phyloP scores from a whole-genome alignment of 2,113 vertebrate genomes.

The Lagopus muta region DNA sequence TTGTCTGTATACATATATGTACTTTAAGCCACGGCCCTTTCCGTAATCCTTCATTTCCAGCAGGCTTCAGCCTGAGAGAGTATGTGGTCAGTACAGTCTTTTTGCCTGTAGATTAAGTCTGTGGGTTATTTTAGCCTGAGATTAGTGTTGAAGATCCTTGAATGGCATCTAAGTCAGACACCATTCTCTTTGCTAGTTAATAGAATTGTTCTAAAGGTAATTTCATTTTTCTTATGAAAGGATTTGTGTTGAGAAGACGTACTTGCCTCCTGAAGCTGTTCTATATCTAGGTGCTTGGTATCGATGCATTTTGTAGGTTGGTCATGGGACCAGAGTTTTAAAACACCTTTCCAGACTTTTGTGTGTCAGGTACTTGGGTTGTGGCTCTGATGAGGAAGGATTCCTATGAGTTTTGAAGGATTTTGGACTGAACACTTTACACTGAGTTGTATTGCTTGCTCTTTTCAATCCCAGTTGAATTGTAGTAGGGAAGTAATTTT shows the following conservation, averaged over 20 bases:
- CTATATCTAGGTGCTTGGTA: neutral
- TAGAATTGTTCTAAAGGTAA: slow-evolving; percentile 14
- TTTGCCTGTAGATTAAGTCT: slow-evolving; percentile 7
- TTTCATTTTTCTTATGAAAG: neutral
- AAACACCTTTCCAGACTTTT: neutral
- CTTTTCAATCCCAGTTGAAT: neutral
- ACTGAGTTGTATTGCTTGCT: neutral
- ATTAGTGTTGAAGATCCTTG: slow-evolving; percentile 35
- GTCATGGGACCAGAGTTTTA: neutral
- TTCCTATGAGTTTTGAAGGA: neutral
- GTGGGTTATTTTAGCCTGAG: slow-evolving; percentile 41
- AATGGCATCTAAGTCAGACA: slow-evolving; percentile 26
- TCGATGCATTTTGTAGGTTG: neutral
- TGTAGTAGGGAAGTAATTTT: neutral
- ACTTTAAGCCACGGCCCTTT: neutral
- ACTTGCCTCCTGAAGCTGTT: neutral
- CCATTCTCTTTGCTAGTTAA: slow-evolving; percentile 41
- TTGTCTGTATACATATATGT: neutral
- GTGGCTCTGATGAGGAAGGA: neutral
- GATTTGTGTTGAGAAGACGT: neutral
- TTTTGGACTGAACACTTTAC: neutral
- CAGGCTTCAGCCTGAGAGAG: neutral
- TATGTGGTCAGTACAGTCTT: neutral
- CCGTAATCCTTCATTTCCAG: neutral
- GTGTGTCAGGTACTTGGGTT: neutral